A percentile compares a stretch with the other conserved stretches of the same genome.
Conservation (phyloP, 2,888 invertebrate genomes). For the Crepidodera aurea region DNA sequence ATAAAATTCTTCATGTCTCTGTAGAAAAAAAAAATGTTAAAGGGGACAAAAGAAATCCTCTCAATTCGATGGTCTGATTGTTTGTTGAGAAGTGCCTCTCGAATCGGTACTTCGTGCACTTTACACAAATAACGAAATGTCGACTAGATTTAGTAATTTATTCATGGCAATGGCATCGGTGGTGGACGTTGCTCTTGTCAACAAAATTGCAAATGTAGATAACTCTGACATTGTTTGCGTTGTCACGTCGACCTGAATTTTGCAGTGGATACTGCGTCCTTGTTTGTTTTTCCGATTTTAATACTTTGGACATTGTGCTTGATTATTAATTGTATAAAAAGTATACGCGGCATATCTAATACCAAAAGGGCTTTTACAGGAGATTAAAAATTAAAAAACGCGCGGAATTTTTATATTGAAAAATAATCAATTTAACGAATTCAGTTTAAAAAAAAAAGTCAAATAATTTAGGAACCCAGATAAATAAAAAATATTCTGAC, state of each 20-base stretch:
- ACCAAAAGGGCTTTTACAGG: too few species aligned
- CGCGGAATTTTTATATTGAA: too few species aligned
- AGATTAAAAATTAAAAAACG: too few species aligned
- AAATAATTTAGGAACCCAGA: too few species aligned
- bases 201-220: conserved; percentile 27
- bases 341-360: too few species aligned
- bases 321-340: background rate
- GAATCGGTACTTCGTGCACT: conserved; percentile 19
- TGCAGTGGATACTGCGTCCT: background rate
- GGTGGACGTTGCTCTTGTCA: conserved; percentile 24
- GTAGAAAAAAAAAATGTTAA: too few species aligned
- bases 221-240: conserved; percentile 22
- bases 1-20: too few species aligned
- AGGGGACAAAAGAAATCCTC: conserved; percentile 2
- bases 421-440: too few species aligned
- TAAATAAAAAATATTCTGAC: too few species aligned
- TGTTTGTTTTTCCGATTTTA: background rate
- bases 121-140: conserved; percentile 23
- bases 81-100: conserved; percentile 20
- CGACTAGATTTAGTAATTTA: conserved; percentile 27
- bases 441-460: too few species aligned
- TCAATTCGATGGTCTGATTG: conserved; percentile 11
- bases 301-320: background rate
- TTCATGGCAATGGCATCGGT: conserved; percentile 14
- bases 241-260: conserved; percentile 18